Evolutionary conservation across 1,140 invertebrate genomes (phyloP).

Genomic region (Bombus confusus): DNA sequence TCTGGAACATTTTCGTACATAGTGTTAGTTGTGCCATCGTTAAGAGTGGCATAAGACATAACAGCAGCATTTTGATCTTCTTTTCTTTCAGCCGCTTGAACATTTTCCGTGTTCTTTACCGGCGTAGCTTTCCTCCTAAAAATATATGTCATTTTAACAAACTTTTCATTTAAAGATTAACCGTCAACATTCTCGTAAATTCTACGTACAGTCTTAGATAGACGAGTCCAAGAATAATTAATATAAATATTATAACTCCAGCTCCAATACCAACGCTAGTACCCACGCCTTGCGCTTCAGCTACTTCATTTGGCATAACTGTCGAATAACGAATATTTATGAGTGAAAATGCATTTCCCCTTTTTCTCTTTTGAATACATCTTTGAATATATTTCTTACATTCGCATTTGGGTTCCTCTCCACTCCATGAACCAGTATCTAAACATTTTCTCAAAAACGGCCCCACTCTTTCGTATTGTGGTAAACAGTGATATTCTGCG

Average conservation of each 20-base stretch:
- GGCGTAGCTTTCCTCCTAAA: conserved; percentile 90
- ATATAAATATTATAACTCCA: conserved; percentile 89
- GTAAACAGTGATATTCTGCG: conserved; percentile 94
- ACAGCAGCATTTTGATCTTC: conserved; percentile 92
- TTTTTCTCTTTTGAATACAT: neutral
- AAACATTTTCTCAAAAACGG: conserved; percentile 91
- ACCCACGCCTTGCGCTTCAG: conserved; percentile 87
- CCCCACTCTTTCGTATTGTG: conserved; percentile 91
- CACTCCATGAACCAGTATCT: conserved; percentile 92
- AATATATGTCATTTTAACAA: conserved; percentile 49
- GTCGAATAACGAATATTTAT: conserved; percentile 59
- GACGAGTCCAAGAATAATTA: conserved; percentile 89
- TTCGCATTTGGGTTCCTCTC: conserved; percentile 90
- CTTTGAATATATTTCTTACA: conserved; percentile 74
- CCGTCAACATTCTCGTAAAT: neutral
- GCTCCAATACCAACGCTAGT: conserved; percentile 91
- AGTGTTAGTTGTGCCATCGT: conserved; percentile 85
- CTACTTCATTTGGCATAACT: conserved; percentile 84
- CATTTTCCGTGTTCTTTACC: conserved; percentile 93
- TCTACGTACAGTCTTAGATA: conserved; percentile 89
- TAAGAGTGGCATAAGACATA: conserved; percentile 92
- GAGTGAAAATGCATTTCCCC: too few relatives aligned
- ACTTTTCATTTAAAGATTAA: neutral
- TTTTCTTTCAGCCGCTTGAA: conserved; percentile 91
- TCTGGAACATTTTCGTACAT: conserved; percentile 90